Evolutionary conservation across 2,888 invertebrate genomes (phyloP).

Genomic region (Rapana venosa): DNA sequence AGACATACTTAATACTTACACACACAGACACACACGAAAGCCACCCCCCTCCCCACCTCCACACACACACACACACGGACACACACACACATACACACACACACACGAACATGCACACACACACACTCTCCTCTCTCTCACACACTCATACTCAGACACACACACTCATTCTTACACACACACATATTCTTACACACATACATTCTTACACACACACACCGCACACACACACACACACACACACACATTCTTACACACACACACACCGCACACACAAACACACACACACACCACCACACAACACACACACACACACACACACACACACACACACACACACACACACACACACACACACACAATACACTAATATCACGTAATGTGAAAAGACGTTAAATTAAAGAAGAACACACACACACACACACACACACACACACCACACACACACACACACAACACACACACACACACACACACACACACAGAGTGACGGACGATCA

Average conservation of each 20-base stretch:
- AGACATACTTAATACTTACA: too few species aligned
- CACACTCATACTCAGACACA: too few species aligned
- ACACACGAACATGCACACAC: not conserved
- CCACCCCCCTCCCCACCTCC: too few species aligned
- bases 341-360: not conserved
- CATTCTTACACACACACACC: not conserved
- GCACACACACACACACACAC: not conserved
- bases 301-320: not conserved
- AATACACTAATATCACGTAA: not conserved
- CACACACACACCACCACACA: not conserved
- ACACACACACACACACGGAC: too few species aligned
- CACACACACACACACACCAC: too few species aligned
- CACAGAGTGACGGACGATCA: not conserved
- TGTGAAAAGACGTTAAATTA: too few species aligned
- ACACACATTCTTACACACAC: not conserved
- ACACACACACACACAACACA: too few species aligned
- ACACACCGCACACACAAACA: not conserved
- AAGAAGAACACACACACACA: too few species aligned
- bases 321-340: not conserved
- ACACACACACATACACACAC: not conserved
- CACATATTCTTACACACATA: too few species aligned
- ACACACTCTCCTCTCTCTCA: too few species aligned
- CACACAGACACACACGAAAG: too few species aligned
- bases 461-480: not conserved
- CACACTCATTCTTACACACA: too few species aligned